Conservation (phyloP, 2,888 invertebrate species). For the Plagodis pulveraria region DNA sequence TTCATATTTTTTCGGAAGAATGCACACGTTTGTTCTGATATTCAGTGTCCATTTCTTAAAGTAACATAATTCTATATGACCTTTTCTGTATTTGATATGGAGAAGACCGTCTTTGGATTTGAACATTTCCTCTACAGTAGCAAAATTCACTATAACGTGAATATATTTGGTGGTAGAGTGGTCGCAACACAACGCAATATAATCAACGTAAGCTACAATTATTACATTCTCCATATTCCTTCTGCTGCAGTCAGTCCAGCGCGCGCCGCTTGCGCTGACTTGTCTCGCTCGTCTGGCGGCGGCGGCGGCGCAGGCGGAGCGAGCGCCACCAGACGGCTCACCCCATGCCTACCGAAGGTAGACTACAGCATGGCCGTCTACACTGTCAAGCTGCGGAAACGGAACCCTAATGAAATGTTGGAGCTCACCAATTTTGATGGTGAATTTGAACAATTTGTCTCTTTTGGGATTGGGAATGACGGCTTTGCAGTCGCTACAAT, state of each 20-base stretch:
- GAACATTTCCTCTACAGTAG: too few relatives aligned
- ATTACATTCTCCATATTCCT: too few relatives aligned
- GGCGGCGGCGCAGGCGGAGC: conserved; percentile 14
- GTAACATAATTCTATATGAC: too few relatives aligned
- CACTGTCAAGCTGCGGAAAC: conserved; percentile 55
- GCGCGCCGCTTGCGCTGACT: not conserved
- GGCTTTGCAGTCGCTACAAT: not conserved
- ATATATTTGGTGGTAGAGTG: too few relatives aligned
- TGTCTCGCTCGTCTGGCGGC: not conserved
- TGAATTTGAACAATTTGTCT: conserved; percentile 17
- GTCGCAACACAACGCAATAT: too few relatives aligned
- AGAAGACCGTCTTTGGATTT: too few relatives aligned
- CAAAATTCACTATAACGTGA: too few relatives aligned
- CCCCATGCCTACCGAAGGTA: conserved; percentile 17
- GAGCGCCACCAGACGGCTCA: conserved; percentile 28
- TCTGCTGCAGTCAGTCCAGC: not conserved
- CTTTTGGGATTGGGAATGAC: not conserved
- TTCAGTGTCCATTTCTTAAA: too few relatives aligned
- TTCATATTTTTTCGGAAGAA: too few relatives aligned
- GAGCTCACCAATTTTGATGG: conserved; percentile 61
- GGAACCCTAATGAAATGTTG: conserved; percentile 56
- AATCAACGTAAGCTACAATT: too few relatives aligned
- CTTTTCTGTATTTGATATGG: too few relatives aligned
- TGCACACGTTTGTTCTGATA: too few relatives aligned
- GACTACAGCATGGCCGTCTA: conserved; percentile 56